Conservation (phyloP, 2,888 invertebrate species). For the Camptogramma bilineatum region DNA sequence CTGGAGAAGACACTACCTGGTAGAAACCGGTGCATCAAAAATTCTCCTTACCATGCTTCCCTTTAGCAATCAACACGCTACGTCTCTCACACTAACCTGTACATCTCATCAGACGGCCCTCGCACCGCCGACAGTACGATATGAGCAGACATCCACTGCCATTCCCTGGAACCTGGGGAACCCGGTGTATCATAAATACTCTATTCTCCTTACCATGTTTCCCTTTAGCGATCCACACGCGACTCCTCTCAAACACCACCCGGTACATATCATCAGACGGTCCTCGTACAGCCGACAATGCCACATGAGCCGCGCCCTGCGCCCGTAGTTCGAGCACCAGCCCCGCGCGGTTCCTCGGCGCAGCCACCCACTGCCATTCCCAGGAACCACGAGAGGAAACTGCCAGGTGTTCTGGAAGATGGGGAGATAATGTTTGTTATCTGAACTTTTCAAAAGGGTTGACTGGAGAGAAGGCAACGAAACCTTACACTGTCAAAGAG, state of each 20-base stretch:
- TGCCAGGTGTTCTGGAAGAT: slow-evolving; percentile 86
- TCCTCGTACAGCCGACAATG: slow-evolving; percentile 83
- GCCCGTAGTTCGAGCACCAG: slow-evolving; percentile 86
- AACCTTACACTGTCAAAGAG: neutral
- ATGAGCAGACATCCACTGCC: no score
- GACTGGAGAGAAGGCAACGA: no score
- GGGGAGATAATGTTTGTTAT: neutral
- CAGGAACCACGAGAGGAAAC: slow-evolving; percentile 87
- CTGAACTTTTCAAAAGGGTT: no score
- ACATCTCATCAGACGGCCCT: no score
- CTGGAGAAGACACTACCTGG: slow-evolving; percentile 86
- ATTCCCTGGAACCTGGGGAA: no score
- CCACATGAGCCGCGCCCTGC: slow-evolving; percentile 85
- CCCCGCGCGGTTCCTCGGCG: slow-evolving; percentile 87
- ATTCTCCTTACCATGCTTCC: no score
- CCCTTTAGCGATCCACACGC: slow-evolving; percentile 88
- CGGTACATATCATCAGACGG: slow-evolving; percentile 87
- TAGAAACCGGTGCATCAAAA: no score
- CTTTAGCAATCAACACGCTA: no score
- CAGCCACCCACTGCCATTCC: slow-evolving; percentile 88
- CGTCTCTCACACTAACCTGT: no score
- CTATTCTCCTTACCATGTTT: slow-evolving; percentile 84
- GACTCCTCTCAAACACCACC: slow-evolving; percentile 86
- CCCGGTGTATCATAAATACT: neutral
- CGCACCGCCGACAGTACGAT: no score